These are phyloP conservation scores for Laothoe populi DNA, from an alignment of 2,888 invertebrate genomes.

Conservation along the genomic window DNA sequence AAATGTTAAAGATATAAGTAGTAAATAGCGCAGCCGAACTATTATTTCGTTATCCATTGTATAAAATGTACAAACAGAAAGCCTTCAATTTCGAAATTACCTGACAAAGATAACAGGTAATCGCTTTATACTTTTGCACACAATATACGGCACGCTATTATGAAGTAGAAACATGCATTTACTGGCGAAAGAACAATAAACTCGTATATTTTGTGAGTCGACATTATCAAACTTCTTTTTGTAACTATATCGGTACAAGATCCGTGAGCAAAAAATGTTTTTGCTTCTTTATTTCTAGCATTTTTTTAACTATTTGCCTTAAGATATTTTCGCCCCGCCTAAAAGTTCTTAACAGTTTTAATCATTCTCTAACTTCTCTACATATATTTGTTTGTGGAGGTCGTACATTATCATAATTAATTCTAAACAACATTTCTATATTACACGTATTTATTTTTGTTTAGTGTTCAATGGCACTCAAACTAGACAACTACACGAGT, in stretches of 20 bases:
- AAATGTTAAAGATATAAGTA: slow-evolving; percentile 5
- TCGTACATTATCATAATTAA: background rate
- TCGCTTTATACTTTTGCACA: slow-evolving; percentile 1
- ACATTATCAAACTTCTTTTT: background rate
- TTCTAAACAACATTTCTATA: background rate
- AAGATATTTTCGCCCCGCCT: no score
- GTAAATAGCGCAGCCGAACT: background rate
- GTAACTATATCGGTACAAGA: background rate
- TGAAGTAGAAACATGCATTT: slow-evolving; percentile 6
- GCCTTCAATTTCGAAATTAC: slow-evolving; percentile 15
- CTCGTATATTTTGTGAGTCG: background rate
- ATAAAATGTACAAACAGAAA: background rate
- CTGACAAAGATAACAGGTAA: background rate
- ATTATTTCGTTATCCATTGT: background rate
- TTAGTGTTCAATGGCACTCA: slow-evolving; percentile 64
- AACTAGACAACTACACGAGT: slow-evolving; percentile 62
- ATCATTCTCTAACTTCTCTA: no score
- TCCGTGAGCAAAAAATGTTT: background rate
- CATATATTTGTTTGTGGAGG: no score
- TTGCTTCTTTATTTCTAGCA: background rate
- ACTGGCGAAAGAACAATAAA: slow-evolving; percentile 14
- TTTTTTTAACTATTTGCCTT: background rate
- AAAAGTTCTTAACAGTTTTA: no score
- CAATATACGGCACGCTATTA: slow-evolving; percentile 10
- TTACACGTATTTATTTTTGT: background rate